Conservation (phyloP, 2,888 invertebrate species). For the Orthonychiurus folsomi region DNA sequence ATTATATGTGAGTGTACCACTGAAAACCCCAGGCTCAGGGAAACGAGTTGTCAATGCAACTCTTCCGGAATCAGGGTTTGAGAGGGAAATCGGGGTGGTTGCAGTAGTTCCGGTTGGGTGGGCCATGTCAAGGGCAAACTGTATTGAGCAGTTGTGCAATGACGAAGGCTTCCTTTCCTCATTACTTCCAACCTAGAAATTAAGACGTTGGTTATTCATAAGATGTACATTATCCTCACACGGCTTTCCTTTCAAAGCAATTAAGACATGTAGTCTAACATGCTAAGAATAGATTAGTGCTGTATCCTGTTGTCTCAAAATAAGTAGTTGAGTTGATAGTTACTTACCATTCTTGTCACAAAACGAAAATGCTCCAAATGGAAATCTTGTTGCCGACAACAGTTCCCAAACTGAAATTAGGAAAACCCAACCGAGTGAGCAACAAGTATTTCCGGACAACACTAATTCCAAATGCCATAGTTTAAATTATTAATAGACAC, state of each 20-base stretch:
- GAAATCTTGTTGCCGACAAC: conserved; percentile 49
- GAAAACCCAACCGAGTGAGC: too few relatives aligned
- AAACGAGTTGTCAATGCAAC: conserved; percentile 33
- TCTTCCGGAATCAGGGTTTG: conserved; percentile 22
- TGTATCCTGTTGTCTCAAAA: too few relatives aligned
- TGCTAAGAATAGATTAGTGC: too few relatives aligned
- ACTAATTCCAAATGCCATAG: too few relatives aligned
- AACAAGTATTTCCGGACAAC: too few relatives aligned
- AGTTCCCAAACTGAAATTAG: conserved; percentile 69
- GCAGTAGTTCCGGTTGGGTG: background rate
- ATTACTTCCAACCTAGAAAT: conserved; percentile 28
- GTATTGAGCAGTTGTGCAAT: conserved; percentile 35
- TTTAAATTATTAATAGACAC: too few relatives aligned
- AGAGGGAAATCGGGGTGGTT: conserved; percentile 2
- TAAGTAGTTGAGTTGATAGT: too few relatives aligned
- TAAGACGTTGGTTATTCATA: too few relatives aligned
- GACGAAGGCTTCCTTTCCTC: conserved; percentile 26
- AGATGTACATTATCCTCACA: background rate
- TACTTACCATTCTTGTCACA: conserved; percentile 29
- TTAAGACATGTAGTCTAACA: background rate
- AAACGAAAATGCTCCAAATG: conserved; percentile 35
- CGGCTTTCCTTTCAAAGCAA: conserved; percentile 6
- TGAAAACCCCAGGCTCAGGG: conserved; percentile 35
- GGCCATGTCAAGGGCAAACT: conserved; percentile 32
- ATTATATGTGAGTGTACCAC: conserved; percentile 34